Evolutionary conservation across 1,140 invertebrate genomes (phyloP), one percentile per base, ranked within the genome.

Genomic region (Aphaenogaster ashmeadi): DNA sequence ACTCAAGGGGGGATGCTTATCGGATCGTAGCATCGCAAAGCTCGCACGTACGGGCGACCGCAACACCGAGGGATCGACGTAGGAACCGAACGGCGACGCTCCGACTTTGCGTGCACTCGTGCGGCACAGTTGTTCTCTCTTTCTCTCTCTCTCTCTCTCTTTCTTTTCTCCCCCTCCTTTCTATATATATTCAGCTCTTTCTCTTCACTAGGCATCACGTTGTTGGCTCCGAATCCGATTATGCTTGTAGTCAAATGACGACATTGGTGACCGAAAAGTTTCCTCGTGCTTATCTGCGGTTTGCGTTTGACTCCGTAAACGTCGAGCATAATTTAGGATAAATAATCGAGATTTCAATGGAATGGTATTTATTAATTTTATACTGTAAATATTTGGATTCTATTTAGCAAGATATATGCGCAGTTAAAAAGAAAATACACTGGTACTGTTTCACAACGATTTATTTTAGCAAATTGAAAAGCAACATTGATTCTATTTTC

Each of bases 41-140:
- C 93, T 94, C 91, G 94, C 93, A 93, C 92, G 93, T 94, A 94
- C 92, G 80, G 86, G 90, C 88, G 80, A 92, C 93, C 92, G 90
- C 89, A 93, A 88, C 66, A 84, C 79, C 47, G 77, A 44, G 60
- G 60, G 54, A 71, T 77, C 56, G 64, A 89, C 84, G 67, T 52
- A 66, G 72, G 18, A 90, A 69, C 71, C 72, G 72, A 67, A 89
- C 79, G 72, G 60, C 64, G 84, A 86, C 86, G 56, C 67, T 67
- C 56, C 62, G 88, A 74, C 64, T 62, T 64, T 72, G 58, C 77
- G 85, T 72, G 79, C 79, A 85, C 79, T 88, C 87, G 88, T 85
- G 78, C 78, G 69, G 64, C 81, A 79, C 84, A 18, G 36, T 52
- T 41, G 27, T 75, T 47, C n/a, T 60, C 44, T 79, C 56, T 71